A percentile compares a stretch with the other conserved stretches of the same genome.
Evolutionary conservation across 2,797 vertebrate species (phyloP).

Genomic region (Nannoperca australis): DNA sequence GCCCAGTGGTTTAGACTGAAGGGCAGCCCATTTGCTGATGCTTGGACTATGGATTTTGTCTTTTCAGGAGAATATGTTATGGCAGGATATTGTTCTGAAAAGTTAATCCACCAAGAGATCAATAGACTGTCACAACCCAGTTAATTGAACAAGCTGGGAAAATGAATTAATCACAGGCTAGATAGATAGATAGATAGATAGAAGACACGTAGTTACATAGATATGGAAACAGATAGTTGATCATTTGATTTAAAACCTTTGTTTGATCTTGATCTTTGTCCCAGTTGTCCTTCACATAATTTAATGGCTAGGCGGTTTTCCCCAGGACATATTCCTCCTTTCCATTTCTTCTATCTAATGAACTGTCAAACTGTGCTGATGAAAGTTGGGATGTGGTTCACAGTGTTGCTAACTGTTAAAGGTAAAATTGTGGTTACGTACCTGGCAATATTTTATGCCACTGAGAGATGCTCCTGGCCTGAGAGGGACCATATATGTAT

Average conservation of each 20-base stretch:
- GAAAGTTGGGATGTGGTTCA: neutral
- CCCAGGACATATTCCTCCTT: neutral
- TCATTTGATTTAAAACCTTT: neutral
- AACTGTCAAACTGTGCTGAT: neutral
- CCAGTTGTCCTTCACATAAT: constrained; percentile 8
- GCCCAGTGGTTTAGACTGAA: neutral
- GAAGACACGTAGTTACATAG: constrained; percentile 9
- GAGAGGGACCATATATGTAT: neutral
- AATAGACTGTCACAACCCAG: constrained; percentile 63
- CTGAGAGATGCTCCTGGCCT: too few species aligned
- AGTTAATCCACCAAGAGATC: constrained; percentile 75
- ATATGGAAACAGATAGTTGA: neutral
- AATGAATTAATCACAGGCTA: constrained; percentile 58
- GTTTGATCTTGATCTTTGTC: neutral
- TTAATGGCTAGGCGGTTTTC: neutral
- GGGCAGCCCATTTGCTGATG: constrained; percentile 19
- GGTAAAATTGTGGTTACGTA: neutral
- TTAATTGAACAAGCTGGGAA: constrained; percentile 79
- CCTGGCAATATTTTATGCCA: neutral
- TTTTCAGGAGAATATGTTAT: constrained; percentile 59
- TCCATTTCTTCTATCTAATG: neutral
- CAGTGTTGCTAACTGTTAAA: constrained; percentile 3
- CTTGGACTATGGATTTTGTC: constrained; percentile 51
- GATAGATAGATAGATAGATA: constrained; percentile 33
- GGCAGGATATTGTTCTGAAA: constrained; percentile 68